Evolutionary conservation across 2,888 invertebrate genomes (phyloP), one percentile per base, ranked within the genome.

Genomic region (Drosophila greeni): DNA sequence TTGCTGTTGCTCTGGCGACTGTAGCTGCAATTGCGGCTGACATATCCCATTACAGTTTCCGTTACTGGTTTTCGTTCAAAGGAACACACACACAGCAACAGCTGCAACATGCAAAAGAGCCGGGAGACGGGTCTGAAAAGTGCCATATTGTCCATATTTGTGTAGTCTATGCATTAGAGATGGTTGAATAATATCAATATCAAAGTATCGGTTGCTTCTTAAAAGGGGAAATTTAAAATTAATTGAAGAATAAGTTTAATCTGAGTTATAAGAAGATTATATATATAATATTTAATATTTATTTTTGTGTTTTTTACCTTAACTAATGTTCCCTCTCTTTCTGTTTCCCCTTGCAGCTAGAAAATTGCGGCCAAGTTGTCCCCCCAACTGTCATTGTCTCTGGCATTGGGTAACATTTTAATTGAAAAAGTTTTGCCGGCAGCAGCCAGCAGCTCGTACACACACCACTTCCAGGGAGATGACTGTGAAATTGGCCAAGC

Each of bases 401-500:
- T 72, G 66, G 68, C 66, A 66, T 60, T 74, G 66, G 77, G 68
- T 60, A 72, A 67, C 73, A 76, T 76, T 80, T 79, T 82, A 83
- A 86, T 85, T 86, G 83, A 79, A 83, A 85, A 84, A 76, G 49
- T 76, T 80, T 71, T 71, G 37, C 48, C 59, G 49, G 34, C 60
- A 55, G 29, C 33, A 26, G 26, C 24, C 6, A 7, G 6, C 34
- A 37, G 37, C 42, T 40, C 14, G 23, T n/a, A 34, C 36, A 52
- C 58, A 39, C 40, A 54, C 20, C 3, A n/a, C 37, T 43, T 34
- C 23, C 26, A 40, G 39, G 29, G 49, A 76, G 68, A 78, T 78
- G 77, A 82, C 77, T 70, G 76, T 82, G 56, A 82, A 82, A 72
- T 72, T 79, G 65, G 66, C 68, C 48, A 82, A 82, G 57, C 60